A percentile compares a stretch with the other conserved stretches of the same genome.
Evolutionary conservation across 2,113 vertebrate species (phyloP).

Genomic region (Progne subis): DNA sequence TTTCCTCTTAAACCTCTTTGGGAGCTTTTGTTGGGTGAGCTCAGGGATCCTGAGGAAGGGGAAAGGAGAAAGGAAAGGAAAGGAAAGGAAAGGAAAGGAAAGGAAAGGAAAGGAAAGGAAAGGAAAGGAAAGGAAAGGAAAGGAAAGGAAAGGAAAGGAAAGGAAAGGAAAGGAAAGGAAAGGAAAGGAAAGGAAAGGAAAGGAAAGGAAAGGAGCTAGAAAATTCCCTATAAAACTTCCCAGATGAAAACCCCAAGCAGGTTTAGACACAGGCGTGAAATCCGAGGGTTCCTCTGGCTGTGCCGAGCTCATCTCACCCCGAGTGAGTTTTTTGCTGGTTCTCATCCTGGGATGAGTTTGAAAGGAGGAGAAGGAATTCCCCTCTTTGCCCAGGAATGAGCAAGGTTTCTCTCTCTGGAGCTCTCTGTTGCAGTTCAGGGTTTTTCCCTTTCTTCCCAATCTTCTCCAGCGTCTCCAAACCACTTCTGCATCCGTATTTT

Average conservation of each 20-base stretch:
- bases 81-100: too few relatives aligned
- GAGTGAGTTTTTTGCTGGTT: not conserved
- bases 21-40: too few relatives aligned
- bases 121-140: not conserved
- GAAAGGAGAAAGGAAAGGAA: too few relatives aligned
- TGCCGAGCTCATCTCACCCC: not conserved
- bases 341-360: not conserved
- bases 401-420: accelerated
- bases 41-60: too few relatives aligned
- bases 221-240: not conserved
- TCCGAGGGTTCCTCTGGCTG: not conserved
- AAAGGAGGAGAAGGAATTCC: not conserved
- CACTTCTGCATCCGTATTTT: accelerated
- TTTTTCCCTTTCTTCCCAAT: not conserved
- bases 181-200: too few relatives aligned
- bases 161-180: too few relatives aligned
- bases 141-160: too few relatives aligned
- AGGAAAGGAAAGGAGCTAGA: too few relatives aligned
- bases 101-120: too few relatives aligned
- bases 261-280: not conserved
- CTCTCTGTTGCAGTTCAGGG: accelerated
- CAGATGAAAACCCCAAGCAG: accelerated
- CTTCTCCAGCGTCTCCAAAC: not conserved
- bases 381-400: not conserved
- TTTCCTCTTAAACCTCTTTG: too few relatives aligned